Evolutionary conservation across 1,140 invertebrate species (phyloP), one percentile per base, ranked within the genome.

Genomic region (Piezodorus guildinii): DNA sequence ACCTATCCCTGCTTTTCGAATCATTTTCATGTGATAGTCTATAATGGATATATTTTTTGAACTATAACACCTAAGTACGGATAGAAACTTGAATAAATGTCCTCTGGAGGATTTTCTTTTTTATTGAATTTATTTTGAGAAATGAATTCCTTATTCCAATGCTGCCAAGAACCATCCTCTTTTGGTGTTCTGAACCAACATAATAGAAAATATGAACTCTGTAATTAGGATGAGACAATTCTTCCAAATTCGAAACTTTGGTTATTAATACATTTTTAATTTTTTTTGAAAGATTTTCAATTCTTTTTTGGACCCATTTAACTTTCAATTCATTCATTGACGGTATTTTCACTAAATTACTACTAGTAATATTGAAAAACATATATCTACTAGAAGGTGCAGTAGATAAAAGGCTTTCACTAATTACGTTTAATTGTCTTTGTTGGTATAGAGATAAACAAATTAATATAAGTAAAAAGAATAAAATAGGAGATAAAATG

Each of bases 171-270:
- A 4, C 74, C 74, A 63, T 80, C 77, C 62, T 72, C 72, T 46
- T 68, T 65, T n/a, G 70, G 43, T 45, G 76, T 78, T 15, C 74
- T 73, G 69, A 77, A 79, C 77, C 77, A 79, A 9, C 70, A 65
- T 78, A 79, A 67, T 80, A 80, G 70, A 80, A 80, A 46, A 76
- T 74, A 66, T 78, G 77, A 23, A 77, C 70, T 63, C 77, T 75
- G 63, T 76, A 76, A 69, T 78, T 77, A 5, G 75, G 72, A 21
- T 73, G 43, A n/a, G 65, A 8, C 72, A 43, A 17, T 1, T 63
- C 49, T 45, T 25, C 12, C 21, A 62, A 16, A 62, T 60, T 19
- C 1, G 27, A 15, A 27, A 63, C 44, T 64, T 66, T 67, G 27
- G 34, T 60, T 21, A 62, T 39, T 17, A 70, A 61, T 4, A 64